Evolutionary conservation across 2,113 vertebrate genomes (phyloP).

Genomic region (Otis tarda): DNA sequence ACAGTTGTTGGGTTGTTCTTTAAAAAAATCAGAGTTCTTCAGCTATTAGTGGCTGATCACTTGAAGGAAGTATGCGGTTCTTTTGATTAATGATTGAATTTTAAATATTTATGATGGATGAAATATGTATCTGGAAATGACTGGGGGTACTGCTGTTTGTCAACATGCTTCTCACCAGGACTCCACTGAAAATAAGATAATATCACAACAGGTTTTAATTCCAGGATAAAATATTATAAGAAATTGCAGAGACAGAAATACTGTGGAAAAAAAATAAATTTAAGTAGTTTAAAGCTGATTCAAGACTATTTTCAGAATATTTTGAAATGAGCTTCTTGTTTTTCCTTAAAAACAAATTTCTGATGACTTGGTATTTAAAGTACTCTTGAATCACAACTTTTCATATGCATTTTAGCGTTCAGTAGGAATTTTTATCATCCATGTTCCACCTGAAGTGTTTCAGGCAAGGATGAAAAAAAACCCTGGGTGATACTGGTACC

Average conservation of each 20-base stretch:
- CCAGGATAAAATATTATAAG: conserved; percentile 1
- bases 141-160: not conserved
- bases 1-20: not conserved
- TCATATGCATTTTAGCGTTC: not conserved
- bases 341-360: not conserved
- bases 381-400: not conserved
- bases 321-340: not conserved
- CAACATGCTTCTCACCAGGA: conserved; percentile 6
- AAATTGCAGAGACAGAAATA: not conserved
- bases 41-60: conserved; percentile 64
- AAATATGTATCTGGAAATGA: conserved; percentile 1
- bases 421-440: not conserved
- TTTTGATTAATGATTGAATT: conserved; percentile 67
- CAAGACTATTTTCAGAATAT: not conserved
- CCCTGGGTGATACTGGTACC: not conserved
- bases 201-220: conserved; percentile 31
- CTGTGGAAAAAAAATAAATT: not conserved
- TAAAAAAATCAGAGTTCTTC: conserved; percentile 11
- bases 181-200: not conserved
- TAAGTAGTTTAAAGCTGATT: not conserved
- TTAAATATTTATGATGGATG: conserved; percentile 65
- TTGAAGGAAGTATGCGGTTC: conserved; percentile 45
- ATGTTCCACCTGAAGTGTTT: not conserved
- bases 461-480: not conserved
- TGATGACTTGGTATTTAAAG: not conserved